These are phyloP conservation scores for Cephus pulcher DNA, from an alignment of 2,888 invertebrate genomes.

Conservation along the genomic window DNA sequence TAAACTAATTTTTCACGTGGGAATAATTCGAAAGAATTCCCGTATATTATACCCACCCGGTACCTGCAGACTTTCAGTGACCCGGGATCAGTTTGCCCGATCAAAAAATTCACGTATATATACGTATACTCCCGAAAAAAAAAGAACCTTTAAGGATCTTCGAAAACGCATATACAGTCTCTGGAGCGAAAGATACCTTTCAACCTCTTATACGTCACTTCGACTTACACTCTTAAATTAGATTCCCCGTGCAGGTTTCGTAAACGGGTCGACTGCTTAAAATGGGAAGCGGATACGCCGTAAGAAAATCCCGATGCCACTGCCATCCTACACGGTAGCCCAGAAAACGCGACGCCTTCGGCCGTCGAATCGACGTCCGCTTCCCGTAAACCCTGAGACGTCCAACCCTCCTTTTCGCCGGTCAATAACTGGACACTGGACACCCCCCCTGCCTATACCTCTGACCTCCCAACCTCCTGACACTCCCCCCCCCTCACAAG, in stretches of 20 bases:
- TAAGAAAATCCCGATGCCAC: neutral
- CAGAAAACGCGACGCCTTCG: constrained; percentile 21
- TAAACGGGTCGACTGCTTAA: neutral
- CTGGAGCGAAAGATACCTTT: neutral
- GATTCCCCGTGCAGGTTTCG: neutral
- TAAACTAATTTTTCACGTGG: neutral
- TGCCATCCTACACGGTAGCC: constrained; percentile 7
- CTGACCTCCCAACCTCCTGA: neutral
- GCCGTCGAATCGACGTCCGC: constrained; percentile 8
- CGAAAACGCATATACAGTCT: neutral
- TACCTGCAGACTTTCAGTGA: neutral
- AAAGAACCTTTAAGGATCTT: neutral
- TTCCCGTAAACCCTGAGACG: constrained; percentile 11
- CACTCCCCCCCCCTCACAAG: constrained; percentile 3
- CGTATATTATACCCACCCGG: rapidly evolving
- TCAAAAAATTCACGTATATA: rapidly evolving
- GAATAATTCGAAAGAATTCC: neutral
- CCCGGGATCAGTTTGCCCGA: neutral
- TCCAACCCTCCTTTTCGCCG: constrained; percentile 39
- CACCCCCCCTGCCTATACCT: neutral
- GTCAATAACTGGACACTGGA: constrained; percentile 65
- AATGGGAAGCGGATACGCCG: neutral
- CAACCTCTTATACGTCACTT: neutral
- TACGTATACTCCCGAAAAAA: too few relatives aligned
- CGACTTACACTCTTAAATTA: neutral